A percentile compares a stretch with the other conserved stretches of the same genome.
These are phyloP conservation scores for Parapristionchus giblindavisi DNA, from an alignment of 2,888 invertebrate genomes.

Conservation along the genomic window DNA sequence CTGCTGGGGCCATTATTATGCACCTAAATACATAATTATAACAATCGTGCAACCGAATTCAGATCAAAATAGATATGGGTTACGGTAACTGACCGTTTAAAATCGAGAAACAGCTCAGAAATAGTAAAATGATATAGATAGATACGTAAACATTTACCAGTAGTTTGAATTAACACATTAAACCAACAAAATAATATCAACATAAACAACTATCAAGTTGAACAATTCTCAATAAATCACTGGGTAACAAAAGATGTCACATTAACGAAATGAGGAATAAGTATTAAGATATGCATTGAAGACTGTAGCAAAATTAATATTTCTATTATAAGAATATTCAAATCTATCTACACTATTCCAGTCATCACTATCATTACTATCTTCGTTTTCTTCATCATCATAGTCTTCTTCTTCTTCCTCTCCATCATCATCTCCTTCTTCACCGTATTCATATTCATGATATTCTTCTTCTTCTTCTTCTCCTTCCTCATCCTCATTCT, in stretches of 20 bases:
- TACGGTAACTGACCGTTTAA: neutral
- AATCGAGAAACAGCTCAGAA: too few relatives aligned
- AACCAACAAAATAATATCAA: neutral
- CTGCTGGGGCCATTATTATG: conserved; percentile 32
- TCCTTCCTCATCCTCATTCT: conserved; percentile 34
- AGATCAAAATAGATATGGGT: neutral
- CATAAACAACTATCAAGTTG: too few relatives aligned
- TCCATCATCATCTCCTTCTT: conserved; percentile 26
- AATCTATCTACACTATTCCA: neutral
- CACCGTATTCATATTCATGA: conserved; percentile 9
- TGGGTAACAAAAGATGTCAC: too few relatives aligned
- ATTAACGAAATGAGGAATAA: neutral
- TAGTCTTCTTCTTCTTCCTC: conserved; percentile 26
- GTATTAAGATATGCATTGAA: conserved; percentile 21
- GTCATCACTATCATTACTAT: conserved; percentile 3
- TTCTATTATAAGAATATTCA: neutral
- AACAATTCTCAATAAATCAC: too few relatives aligned
- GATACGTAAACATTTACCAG: neutral
- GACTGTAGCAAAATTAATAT: conserved; percentile 21
- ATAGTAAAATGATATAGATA: neutral
- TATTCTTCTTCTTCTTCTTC: conserved; percentile 39
- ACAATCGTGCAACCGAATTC: too few relatives aligned
- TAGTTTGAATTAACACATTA: neutral
- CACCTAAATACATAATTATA: too few relatives aligned
- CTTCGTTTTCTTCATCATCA: conserved; percentile 17